phyloP scores from a whole-genome alignment of 2,888 invertebrate species.

The Polymixis flavicincta region DNA sequence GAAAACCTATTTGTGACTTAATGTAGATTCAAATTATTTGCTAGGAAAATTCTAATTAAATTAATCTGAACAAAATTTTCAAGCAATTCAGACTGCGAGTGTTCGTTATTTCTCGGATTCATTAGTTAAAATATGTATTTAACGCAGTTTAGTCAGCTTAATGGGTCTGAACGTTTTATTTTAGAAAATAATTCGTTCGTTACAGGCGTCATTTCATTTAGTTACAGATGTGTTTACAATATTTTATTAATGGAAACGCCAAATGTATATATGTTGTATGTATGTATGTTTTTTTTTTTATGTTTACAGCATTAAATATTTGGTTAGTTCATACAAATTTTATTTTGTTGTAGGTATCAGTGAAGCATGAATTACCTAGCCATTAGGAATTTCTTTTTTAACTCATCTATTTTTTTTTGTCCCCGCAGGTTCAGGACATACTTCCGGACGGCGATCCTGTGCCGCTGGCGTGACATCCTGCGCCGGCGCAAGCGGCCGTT shows the following conservation, averaged over 20 bases:
- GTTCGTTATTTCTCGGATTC: neutral
- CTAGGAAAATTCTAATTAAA: neutral
- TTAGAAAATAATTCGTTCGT: neutral
- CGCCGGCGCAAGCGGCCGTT: constrained; percentile 82
- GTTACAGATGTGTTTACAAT: neutral
- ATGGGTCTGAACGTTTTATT: neutral
- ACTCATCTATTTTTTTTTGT: constrained; percentile 4
- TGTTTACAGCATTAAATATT: no score
- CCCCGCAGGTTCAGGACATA: constrained; percentile 92
- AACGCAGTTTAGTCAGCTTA: neutral
- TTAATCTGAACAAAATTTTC: neutral
- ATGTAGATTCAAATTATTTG: constrained; percentile 17
- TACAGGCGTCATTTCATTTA: neutral
- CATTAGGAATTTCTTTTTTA: no score
- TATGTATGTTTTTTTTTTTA: no score
- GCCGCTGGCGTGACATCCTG: constrained; percentile 90
- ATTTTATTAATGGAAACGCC: no score
- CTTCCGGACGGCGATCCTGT: constrained; percentile 92
- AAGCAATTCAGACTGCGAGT: neutral
- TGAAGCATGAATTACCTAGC: neutral
- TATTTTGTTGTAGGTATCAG: neutral
- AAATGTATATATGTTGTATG: no score
- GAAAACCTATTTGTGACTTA: constrained; percentile 4
- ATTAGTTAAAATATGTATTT: neutral
- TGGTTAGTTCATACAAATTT: neutral